Conservation (phyloP, 2,888 invertebrate species). For the Helleia helle region DNA sequence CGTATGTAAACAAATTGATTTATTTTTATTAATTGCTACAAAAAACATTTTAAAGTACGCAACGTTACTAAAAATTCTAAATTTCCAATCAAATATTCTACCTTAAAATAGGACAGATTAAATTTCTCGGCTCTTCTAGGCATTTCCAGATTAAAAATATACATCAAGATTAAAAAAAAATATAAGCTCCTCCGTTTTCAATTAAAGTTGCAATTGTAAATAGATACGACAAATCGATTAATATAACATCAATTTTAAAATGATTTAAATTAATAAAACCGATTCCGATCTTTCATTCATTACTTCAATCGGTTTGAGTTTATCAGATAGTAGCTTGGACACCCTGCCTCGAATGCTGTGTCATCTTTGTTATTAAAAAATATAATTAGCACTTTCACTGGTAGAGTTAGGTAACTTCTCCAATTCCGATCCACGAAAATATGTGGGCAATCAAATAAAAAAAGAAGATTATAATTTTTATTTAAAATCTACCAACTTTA, state of each 20-base stretch:
- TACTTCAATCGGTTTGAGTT: background rate
- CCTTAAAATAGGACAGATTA: too few relatives aligned
- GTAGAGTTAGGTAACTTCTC: slow-evolving; percentile 57
- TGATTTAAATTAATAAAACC: slow-evolving; percentile 8
- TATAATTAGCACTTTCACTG: slow-evolving; percentile 63
- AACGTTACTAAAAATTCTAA: too few relatives aligned
- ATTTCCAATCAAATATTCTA: too few relatives aligned
- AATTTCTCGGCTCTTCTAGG: too few relatives aligned
- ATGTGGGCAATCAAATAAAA: slow-evolving; percentile 51
- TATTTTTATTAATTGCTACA: too few relatives aligned
- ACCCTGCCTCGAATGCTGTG: slow-evolving; percentile 35
- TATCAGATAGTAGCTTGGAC: slow-evolving; percentile 18
- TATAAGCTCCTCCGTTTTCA: background rate
- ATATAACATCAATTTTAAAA: slow-evolving; percentile 1
- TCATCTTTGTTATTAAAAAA: slow-evolving; percentile 55
- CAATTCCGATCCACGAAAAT: slow-evolving; percentile 44
- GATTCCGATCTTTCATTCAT: slow-evolving; percentile 7
- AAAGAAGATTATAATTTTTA: too few relatives aligned
- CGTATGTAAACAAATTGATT: too few relatives aligned
- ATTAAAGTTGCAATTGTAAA: slow-evolving; percentile 13
- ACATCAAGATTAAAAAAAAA: background rate
- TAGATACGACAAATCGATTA: background rate
- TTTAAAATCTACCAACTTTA: too few relatives aligned
- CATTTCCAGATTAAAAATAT: too few relatives aligned
- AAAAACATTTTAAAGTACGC: too few relatives aligned